These are phyloP conservation scores for Proterorhinus semilunaris DNA, from an alignment of 2,113 vertebrate genomes.

Conservation along the genomic window DNA sequence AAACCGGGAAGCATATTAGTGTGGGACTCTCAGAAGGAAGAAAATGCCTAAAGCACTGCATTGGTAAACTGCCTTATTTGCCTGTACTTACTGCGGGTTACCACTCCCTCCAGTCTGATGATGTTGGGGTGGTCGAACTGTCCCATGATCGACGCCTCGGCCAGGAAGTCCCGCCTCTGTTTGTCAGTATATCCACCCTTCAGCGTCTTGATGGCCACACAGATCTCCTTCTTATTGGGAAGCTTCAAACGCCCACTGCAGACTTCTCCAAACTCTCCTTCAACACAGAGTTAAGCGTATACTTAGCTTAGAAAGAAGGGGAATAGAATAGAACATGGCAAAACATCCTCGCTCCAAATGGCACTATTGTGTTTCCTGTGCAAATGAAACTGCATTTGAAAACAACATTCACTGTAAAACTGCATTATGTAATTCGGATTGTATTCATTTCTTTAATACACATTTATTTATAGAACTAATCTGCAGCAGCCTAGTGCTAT, in stretches of 20 bases:
- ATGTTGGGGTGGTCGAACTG: constrained; percentile 98
- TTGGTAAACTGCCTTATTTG: not conserved
- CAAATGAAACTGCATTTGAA: too few species aligned
- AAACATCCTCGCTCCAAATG: too few species aligned
- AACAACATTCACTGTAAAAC: too few species aligned
- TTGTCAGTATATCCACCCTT: constrained; percentile 97
- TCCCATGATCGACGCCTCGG: constrained; percentile 98
- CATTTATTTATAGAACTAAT: not conserved
- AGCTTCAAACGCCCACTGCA: constrained; percentile 94
- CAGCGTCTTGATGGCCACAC: constrained; percentile 95
- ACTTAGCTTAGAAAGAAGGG: not conserved
- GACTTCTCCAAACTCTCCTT: constrained; percentile 97
- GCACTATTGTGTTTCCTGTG: too few species aligned
- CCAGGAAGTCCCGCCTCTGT: constrained; percentile 93
- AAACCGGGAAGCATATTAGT: too few species aligned
- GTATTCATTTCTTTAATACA: too few species aligned
- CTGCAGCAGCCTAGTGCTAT: not conserved
- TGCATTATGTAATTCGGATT: too few species aligned
- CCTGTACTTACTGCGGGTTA: constrained; percentile 91
- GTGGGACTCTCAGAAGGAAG: too few species aligned
- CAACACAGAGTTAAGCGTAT: not conserved
- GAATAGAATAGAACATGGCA: not conserved
- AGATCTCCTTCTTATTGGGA: constrained; percentile 96
- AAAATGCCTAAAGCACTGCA: not conserved
- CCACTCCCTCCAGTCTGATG: constrained; percentile 94